Evolutionary conservation across 30 jellyfish, hydroid and myxozoan genomes (phyloP), one percentile per base, ranked within the genome.

Genomic region (Pseudorhiza aurosa): DNA sequence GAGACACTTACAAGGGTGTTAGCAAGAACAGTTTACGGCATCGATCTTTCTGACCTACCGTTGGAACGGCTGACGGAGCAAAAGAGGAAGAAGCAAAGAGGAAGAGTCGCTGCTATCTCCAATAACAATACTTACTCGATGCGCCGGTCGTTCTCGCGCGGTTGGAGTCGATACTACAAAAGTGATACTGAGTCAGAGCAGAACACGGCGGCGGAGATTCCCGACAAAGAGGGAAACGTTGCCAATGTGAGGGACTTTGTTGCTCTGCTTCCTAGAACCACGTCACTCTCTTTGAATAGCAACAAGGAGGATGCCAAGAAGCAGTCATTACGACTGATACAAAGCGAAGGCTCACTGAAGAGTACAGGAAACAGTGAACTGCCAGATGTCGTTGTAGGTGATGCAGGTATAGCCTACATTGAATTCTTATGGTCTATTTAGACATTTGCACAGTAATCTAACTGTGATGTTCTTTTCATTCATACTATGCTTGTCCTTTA

Each of bases 1-100:
- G 97, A 93, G 35, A 93, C 97, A 6, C 75, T 93, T 75, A 81
- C 96, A 37, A 69, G 99, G 36, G 99, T 93, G 2, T 55, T 93
- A 40, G 96, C 97, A 49, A 63, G 96, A 28, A 93, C 97, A 1
- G 90, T 87, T 2, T 93, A 93, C 42, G 96, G 97, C 58, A 86
- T 93, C 10, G 99, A 93, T 42, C 46, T 87, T 25, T 58, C 74
- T 26, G 96, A 85, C 43, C 88, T 94, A 0, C 99, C 99, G 19
- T 65, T 93, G 39, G 96, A 85, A 65, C 27, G 96, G 39, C 85
- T 86, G 21, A 93, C 99, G 3, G 96, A 87, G 69, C 96, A 87
- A 31, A 87, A 87, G 79, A 71, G 91, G 44, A 87, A 87, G 84
- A 75, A 76, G 42, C 89, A 47, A 44, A 58, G 97, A 43, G 96